A percentile compares a stretch with the other conserved stretches of the same genome.
These are phyloP conservation scores for Neodiprion fabricii DNA, from an alignment of 1,140 invertebrate species.

Conservation along the genomic window DNA sequence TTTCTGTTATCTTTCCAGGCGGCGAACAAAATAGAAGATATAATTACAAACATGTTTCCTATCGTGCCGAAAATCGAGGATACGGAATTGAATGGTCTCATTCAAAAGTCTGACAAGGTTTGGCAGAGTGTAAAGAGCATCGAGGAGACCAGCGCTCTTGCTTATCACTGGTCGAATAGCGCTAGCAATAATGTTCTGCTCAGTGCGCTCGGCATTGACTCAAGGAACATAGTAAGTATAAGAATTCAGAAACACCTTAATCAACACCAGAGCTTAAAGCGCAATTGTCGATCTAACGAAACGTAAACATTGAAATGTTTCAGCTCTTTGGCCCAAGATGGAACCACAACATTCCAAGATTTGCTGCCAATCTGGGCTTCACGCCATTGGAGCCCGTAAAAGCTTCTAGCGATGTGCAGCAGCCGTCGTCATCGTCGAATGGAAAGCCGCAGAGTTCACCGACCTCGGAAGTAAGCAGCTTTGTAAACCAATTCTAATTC, in stretches of 20 bases:
- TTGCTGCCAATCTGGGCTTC: slow-evolving; percentile 77
- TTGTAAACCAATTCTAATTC: slow-evolving; percentile 2
- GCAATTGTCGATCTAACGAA: slow-evolving; percentile 18
- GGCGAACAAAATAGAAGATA: slow-evolving; percentile 56
- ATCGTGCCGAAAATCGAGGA: slow-evolving; percentile 35
- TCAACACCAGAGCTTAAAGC: slow-evolving; percentile 2
- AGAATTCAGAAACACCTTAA: neutral
- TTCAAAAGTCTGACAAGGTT: slow-evolving; percentile 45
- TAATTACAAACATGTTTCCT: slow-evolving; percentile 56
- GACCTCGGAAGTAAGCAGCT: slow-evolving; percentile 46
- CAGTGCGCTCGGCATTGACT: slow-evolving; percentile 79
- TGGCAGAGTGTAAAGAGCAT: slow-evolving; percentile 69
- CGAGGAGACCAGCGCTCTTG: slow-evolving; percentile 73
- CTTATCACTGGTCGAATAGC: slow-evolving; percentile 76
- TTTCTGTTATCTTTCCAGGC: slow-evolving; percentile 41
- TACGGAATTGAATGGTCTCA: slow-evolving; percentile 44
- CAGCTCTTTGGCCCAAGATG: slow-evolving; percentile 81
- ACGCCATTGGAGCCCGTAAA: slow-evolving; percentile 79
- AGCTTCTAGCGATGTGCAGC: slow-evolving; percentile 51
- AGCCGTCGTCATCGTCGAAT: slow-evolving; percentile 33
- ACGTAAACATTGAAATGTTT: slow-evolving; percentile 35
- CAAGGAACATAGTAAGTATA: slow-evolving; percentile 80
- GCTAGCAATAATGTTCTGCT: slow-evolving; percentile 72
- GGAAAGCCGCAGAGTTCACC: slow-evolving; percentile 44
- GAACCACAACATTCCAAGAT: slow-evolving; percentile 78